Percentiles rank a stretch among this genome's conserved stretches.
These are phyloP conservation scores for Aelia acuminata DNA, from an alignment of 2,888 invertebrate species.

Conservation along the genomic window DNA sequence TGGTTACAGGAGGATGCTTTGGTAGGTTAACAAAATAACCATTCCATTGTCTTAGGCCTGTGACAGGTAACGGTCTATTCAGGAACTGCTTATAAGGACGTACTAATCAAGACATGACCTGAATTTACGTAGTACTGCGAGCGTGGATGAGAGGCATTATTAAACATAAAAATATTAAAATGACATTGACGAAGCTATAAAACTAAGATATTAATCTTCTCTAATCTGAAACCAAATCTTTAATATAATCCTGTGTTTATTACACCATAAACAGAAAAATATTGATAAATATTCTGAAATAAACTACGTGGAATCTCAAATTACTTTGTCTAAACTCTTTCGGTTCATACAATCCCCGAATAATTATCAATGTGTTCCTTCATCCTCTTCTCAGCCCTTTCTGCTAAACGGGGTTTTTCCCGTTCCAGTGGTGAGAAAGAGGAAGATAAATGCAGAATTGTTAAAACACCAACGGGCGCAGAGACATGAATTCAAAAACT, in stretches of 20 bases:
- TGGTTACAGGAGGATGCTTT: not conserved
- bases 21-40: constrained; percentile 28
- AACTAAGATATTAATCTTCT: not conserved
- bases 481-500: too few species aligned
- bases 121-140: not conserved
- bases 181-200: not conserved
- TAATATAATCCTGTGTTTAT: not conserved
- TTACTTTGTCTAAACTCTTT: too few species aligned
- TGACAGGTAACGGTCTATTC: constrained; percentile 13
- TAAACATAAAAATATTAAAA: not conserved
- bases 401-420: too few species aligned
- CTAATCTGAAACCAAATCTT: not conserved
- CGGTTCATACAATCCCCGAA: too few species aligned
- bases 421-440: too few species aligned
- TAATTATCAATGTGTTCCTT: too few species aligned
- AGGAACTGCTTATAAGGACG: constrained; percentile 37
- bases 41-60: constrained; percentile 11
- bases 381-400: too few species aligned
- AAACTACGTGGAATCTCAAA: too few species aligned
- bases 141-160: not conserved
- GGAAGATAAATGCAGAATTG: too few species aligned
- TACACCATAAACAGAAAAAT: too few species aligned
- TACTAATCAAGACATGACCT: constrained; percentile 25
- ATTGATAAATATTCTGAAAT: too few species aligned
- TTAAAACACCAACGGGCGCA: too few species aligned